Conservation (phyloP, 2,797 vertebrate species). For the Threskiornis aethiopicus region DNA sequence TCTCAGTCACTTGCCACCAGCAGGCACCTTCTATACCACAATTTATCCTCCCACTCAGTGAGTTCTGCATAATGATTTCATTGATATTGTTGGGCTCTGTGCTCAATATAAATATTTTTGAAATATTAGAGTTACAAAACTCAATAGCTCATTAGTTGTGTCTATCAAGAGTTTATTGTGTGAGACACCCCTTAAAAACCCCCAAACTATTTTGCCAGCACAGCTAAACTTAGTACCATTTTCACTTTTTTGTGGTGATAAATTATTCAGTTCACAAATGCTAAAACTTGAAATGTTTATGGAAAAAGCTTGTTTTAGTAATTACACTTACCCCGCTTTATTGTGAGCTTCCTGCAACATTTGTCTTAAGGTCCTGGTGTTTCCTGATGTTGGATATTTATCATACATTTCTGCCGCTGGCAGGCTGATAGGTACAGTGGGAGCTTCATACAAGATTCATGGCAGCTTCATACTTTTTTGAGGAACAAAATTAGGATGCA, state of each 20-base stretch:
- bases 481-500: not conserved
- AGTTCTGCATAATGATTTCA: constrained; percentile 47
- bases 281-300: constrained; percentile 17
- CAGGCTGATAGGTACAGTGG: not conserved
- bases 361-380: constrained; percentile 6
- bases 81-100: constrained; percentile 16
- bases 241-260: not conserved
- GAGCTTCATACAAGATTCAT: constrained; percentile 22
- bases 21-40: not conserved
- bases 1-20: constrained; percentile 35
- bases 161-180: not conserved
- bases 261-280: constrained; percentile 25
- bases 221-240: not conserved
- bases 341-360: not conserved
- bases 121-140: constrained; percentile 5
- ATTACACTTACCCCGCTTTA: not conserved
- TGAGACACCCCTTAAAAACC: not conserved
- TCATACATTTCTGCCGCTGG: not conserved
- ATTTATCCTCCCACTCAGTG: constrained; percentile 8
- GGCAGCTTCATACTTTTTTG: not conserved
- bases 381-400: constrained; percentile 12
- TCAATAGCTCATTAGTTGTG: not conserved
- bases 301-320: constrained; percentile 36
- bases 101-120: not conserved
- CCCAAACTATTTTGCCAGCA: not conserved